Conservation (phyloP, 1,140 invertebrate genomes). For the Cotesia glomerata region DNA sequence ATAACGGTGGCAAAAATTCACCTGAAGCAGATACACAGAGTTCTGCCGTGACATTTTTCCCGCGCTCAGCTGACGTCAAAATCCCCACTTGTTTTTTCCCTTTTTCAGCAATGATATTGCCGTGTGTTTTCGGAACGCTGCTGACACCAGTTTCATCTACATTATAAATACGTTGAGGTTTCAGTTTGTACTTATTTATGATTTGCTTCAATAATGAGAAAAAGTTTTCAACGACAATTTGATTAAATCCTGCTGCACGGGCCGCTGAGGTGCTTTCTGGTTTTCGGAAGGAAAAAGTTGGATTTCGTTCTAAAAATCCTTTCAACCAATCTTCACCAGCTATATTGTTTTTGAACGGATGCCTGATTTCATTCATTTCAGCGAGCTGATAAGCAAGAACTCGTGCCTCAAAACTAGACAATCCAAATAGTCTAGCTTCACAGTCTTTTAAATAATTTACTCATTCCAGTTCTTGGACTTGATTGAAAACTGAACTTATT, state of each 20-base stretch:
- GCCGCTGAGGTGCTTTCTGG: conserved; percentile 15
- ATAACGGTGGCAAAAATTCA: conserved; percentile 44
- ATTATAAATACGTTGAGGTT: conserved; percentile 40
- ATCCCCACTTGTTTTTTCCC: conserved; percentile 38
- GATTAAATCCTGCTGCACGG: conserved; percentile 26
- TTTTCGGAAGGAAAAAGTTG: conserved; percentile 8
- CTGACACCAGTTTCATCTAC: conserved; percentile 46
- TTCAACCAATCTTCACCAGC: conserved; percentile 42
- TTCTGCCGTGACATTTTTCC: background rate
- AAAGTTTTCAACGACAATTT: conserved; percentile 32
- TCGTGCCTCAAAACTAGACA: conserved; percentile 34
- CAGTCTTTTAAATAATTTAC: conserved; percentile 37
- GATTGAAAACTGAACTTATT: conserved; percentile 34
- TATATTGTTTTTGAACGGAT: conserved; percentile 35
- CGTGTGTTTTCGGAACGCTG: conserved; percentile 40
- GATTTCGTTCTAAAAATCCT: conserved; percentile 34
- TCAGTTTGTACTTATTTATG: background rate
- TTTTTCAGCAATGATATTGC: conserved; percentile 42
- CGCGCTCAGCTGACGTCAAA: background rate
- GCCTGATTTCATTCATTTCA: conserved; percentile 38
- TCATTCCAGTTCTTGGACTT: conserved; percentile 34
- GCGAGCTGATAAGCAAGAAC: conserved; percentile 41
- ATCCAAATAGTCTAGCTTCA: conserved; percentile 37
- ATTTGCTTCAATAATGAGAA: conserved; percentile 29
- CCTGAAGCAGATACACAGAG: conserved; percentile 39